These are phyloP conservation scores for Sogatella furcifera DNA, from an alignment of 1,140 invertebrate species.

Conservation along the genomic window DNA sequence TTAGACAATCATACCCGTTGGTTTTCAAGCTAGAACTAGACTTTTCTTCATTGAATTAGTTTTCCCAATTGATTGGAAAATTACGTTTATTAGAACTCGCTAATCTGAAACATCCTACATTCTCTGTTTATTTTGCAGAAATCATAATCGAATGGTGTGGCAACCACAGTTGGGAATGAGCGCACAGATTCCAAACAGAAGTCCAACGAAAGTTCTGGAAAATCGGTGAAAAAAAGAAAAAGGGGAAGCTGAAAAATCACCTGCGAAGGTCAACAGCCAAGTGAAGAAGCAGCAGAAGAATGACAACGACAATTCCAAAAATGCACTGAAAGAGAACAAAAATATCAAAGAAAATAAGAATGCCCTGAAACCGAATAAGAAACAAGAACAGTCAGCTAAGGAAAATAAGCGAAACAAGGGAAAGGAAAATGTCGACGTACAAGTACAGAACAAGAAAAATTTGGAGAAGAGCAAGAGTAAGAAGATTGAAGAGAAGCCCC, in stretches of 20 bases:
- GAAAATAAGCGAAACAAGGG: constrained; percentile 30
- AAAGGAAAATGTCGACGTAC: constrained; percentile 27
- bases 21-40: too few relatives aligned
- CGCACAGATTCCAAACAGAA: constrained; percentile 14
- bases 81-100: too few relatives aligned
- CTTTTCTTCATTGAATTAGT: too few relatives aligned
- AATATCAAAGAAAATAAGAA: constrained; percentile 28
- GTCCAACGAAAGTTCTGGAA: constrained; percentile 25
- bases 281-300: constrained; percentile 28
- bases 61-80: too few relatives aligned
- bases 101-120: too few relatives aligned
- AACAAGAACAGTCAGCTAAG: constrained; percentile 35
- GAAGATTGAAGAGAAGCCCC: constrained; percentile 47
- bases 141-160: constrained; percentile 38
- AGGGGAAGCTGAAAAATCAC: constrained; percentile 36
- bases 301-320: constrained; percentile 15
- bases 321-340: constrained; percentile 25
- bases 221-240: constrained; percentile 33
- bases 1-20: too few relatives aligned
- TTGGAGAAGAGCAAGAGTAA: constrained; percentile 43
- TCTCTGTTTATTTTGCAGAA: constrained; percentile 29
- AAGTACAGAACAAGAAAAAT: constrained; percentile 37
- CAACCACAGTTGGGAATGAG: constrained; percentile 25
- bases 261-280: constrained; percentile 32
- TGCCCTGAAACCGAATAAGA: constrained; percentile 33